Evolutionary conservation across 2,888 invertebrate genomes (phyloP), one percentile per base, ranked within the genome.

Genomic region (Plagodis pulveraria): DNA sequence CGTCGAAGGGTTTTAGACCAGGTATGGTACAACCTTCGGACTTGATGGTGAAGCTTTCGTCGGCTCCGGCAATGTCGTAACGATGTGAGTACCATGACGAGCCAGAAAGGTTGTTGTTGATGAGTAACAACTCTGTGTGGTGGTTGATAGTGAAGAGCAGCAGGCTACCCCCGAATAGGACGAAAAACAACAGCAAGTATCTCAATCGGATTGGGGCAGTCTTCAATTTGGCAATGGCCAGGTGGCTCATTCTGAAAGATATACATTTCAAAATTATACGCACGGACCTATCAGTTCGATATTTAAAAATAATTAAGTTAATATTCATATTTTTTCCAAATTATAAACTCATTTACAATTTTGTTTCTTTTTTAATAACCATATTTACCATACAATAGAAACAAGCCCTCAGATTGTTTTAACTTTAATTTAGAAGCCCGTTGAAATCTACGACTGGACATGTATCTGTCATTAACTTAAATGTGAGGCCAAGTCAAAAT

Each of bases 11-110:
- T 66, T 94, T 90, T 70, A 96, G 83, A 1, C 93, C 93, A 0
- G 96, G 95, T 67, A 96, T 95, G 8, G 94, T 94, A 76, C 96
- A 96, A 32, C 96, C 96, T 59, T 91, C 85, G 7, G 95, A 95
- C 73, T 93, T 92, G 51, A 96, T 94, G 4, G 94, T 86, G 70
- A 90, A 95, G 65, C 76, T 76, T 55, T 79, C 72, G 47, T 82
- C 84, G 0, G 70, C 63, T n/a, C 76, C 66, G 38, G 69, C 55
- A 10, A 73, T 58, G 36, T 77, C 72, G 54, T 77, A 74, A 49
- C 66, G 72, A 35, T 76, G 74, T 6, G 67, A 61, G 65, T 72
- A 62, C 76, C 71, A 80, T 65, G 42, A 73, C 55, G 42, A 71
- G 68, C 51, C 74, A 65, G 33, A 70, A 64, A 73, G 65, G 11